phyloP scores from a whole-genome alignment of 2,888 invertebrate genomes.

The Hirtodrosophila alboralis region DNA sequence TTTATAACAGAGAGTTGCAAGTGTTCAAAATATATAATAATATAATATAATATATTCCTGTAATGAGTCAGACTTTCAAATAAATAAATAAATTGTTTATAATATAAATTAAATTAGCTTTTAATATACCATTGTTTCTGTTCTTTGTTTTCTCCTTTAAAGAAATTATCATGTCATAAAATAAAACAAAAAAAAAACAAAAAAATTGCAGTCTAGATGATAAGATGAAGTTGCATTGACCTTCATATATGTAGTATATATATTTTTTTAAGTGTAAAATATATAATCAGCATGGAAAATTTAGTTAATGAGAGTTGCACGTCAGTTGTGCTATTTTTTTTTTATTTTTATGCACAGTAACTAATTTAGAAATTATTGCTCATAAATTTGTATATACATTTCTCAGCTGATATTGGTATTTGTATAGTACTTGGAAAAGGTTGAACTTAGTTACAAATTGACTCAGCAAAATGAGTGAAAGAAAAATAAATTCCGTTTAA shows the following conservation, averaged over 20 bases:
- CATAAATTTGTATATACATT: not conserved
- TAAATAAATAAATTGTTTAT: too few relatives aligned
- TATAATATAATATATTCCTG: too few relatives aligned
- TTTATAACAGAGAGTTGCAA: slow-evolving; percentile 30
- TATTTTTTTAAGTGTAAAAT: not conserved
- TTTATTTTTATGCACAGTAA: not conserved
- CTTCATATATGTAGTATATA: too few relatives aligned
- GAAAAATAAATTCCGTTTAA: too few relatives aligned
- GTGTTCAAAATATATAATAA: too few relatives aligned
- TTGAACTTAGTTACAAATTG: too few relatives aligned
- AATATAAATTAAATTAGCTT: too few relatives aligned
- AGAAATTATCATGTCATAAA: slow-evolving; percentile 13
- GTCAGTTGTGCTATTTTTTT: not conserved
- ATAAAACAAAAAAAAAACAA: slow-evolving; percentile 8
- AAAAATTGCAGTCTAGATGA: not conserved
- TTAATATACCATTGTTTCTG: too few relatives aligned
- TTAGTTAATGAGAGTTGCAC: slow-evolving; percentile 8
- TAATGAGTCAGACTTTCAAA: too few relatives aligned
- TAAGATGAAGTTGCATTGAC: slow-evolving; percentile 35
- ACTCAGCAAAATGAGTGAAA: too few relatives aligned
- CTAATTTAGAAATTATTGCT: slow-evolving; percentile 1
- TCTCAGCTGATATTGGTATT: too few relatives aligned
- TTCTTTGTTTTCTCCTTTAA: slow-evolving; percentile 25
- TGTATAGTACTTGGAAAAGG: too few relatives aligned
- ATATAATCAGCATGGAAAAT: slow-evolving; percentile 15